Conservation (phyloP, 2,113 vertebrate genomes). For the Tragulus kanchil region DNA sequence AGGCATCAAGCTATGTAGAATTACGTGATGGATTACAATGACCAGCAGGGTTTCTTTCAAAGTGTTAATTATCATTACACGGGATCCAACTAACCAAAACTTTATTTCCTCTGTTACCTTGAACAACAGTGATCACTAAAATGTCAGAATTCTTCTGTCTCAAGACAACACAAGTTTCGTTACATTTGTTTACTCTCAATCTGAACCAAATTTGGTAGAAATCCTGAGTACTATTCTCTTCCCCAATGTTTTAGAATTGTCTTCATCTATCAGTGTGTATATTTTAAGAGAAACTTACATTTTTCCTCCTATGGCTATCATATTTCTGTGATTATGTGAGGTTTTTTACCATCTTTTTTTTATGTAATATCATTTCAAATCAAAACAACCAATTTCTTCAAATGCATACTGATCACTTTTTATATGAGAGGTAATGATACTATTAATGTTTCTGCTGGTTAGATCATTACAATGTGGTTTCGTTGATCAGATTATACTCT, state of each 20-base stretch:
- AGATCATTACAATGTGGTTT: neutral
- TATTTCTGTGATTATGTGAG: neutral
- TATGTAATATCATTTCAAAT: neutral
- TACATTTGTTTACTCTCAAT: neutral
- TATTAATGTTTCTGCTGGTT: neutral
- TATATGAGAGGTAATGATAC: neutral
- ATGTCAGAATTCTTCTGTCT: neutral
- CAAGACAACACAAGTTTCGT: neutral
- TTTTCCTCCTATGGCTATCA: neutral
- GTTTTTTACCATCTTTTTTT: neutral
- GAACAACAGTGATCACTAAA: neutral
- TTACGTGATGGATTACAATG: slow-evolving; percentile 67
- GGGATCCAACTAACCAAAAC: slow-evolving; percentile 23
- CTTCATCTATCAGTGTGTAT: neutral
- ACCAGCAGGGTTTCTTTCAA: slow-evolving; percentile 16
- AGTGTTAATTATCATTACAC: neutral
- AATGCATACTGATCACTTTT: neutral
- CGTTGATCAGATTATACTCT: neutral
- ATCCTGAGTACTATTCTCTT: neutral
- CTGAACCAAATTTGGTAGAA: neutral
- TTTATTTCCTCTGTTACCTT: neutral
- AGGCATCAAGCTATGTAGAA: slow-evolving; percentile 20
- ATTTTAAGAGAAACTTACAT: neutral
- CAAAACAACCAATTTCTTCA: neutral
- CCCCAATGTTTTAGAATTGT: neutral